A percentile compares a stretch with the other conserved stretches of the same genome.
phyloP scores from a whole-genome alignment of 2,888 invertebrate species.

The Beris morrisii region DNA sequence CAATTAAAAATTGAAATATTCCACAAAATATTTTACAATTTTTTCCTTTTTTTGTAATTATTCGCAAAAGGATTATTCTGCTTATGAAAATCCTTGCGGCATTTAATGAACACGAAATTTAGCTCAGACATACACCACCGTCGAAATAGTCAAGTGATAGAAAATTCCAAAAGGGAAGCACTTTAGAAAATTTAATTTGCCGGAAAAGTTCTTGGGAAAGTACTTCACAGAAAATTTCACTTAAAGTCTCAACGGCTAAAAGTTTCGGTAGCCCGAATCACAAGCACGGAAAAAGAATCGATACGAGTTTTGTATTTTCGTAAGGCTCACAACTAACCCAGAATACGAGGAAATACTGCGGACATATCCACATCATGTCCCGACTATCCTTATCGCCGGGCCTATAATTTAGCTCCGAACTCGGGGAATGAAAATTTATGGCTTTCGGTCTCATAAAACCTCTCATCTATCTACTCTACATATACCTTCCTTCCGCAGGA shows the following conservation, averaged over 20 bases:
- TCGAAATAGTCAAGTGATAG: slow-evolving; percentile 10
- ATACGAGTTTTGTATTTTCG: slow-evolving; percentile 11
- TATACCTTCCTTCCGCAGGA: background rate
- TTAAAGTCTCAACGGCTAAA: background rate
- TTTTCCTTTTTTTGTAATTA: no score
- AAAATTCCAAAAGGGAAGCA: slow-evolving; percentile 16
- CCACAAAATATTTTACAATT: no score
- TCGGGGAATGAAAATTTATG: slow-evolving; percentile 34
- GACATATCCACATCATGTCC: slow-evolving; percentile 24
- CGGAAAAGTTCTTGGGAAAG: slow-evolving; percentile 12
- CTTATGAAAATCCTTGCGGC: no score
- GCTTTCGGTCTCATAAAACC: slow-evolving; percentile 30
- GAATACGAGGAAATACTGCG: background rate
- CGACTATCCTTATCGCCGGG: slow-evolving; percentile 32
- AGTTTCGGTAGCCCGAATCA: background rate
- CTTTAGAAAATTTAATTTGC: slow-evolving; percentile 26
- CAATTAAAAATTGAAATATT: no score
- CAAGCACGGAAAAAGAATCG: slow-evolving; percentile 6
- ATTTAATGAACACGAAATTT: no score
- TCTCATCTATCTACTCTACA: slow-evolving; percentile 21
- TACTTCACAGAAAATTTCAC: background rate
- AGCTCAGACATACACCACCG: background rate
- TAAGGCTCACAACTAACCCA: background rate
- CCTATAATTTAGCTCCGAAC: slow-evolving; percentile 36
- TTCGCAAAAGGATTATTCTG: no score